These are phyloP conservation scores for Hirtodrosophila histrioides DNA, from an alignment of 2,888 invertebrate genomes.

Conservation along the genomic window DNA sequence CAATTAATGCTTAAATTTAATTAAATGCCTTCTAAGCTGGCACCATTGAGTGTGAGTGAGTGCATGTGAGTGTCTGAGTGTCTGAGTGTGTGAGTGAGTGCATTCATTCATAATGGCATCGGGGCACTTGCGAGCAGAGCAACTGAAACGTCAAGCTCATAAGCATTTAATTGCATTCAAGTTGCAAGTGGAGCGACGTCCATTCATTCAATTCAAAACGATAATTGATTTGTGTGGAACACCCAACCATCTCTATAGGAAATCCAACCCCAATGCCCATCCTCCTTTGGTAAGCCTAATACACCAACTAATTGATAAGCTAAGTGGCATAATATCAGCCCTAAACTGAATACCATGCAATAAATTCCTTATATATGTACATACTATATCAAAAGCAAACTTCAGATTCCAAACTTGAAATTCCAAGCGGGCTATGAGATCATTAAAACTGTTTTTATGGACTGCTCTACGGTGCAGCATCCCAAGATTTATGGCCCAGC, in stretches of 20 bases:
- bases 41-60: conserved; percentile 11
- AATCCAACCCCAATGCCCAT: too few species aligned
- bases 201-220: conserved; percentile 14
- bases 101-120: conserved; percentile 33
- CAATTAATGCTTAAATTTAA: conserved; percentile 79
- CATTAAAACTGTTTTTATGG: conserved; percentile 72
- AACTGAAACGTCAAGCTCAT: conserved; percentile 16
- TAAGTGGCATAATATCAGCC: conserved; percentile 68
- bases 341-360: conserved; percentile 6
- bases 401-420: conserved; percentile 25
- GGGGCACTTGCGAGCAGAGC: conserved; percentile 1
- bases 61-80: conserved; percentile 15
- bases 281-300: too few species aligned
- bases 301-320: conserved; percentile 71
- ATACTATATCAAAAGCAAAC: conserved; percentile 8
- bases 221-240: conserved; percentile 58
- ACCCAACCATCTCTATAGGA: neutral
- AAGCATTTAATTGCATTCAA: conserved; percentile 43
- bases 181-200: conserved; percentile 36
- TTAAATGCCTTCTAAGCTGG: conserved; percentile 65
- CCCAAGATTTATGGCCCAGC: conserved; percentile 67
- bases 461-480: conserved; percentile 11
- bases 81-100: conserved; percentile 15
- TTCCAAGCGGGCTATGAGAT: conserved; percentile 32
- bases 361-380: conserved; percentile 12